Percentiles rank a stretch among this genome's conserved stretches.
phyloP scores from a whole-genome alignment of 2,797 vertebrate genomes.

The Hybognathus amarus region DNA sequence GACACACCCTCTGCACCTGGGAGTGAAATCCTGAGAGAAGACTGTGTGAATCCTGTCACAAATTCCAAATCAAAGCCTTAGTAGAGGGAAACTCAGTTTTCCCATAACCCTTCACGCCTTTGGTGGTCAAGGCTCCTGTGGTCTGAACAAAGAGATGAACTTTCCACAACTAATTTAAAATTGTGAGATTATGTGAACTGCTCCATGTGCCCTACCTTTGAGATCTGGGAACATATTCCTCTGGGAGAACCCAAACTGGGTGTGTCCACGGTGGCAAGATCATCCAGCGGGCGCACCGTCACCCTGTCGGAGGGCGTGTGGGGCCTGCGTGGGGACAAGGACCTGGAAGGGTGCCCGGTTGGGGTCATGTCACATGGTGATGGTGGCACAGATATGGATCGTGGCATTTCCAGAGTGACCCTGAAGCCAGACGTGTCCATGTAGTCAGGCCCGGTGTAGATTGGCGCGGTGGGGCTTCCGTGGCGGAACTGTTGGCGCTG shows the following conservation, averaged over 20 bases:
- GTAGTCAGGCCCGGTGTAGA: constrained; percentile 83
- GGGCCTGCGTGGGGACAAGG: constrained; percentile 84
- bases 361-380: constrained; percentile 92
- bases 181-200: constrained; percentile 12
- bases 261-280: constrained; percentile 79
- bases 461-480: constrained; percentile 90
- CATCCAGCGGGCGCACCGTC: constrained; percentile 87
- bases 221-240: constrained; percentile 78
- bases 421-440: constrained; percentile 85
- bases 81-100: constrained; percentile 61
- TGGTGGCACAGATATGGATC: constrained; percentile 92
- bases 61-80: constrained; percentile 65
- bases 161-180: constrained; percentile 54
- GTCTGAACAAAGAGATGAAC: constrained; percentile 22
- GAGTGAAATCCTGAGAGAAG: constrained; percentile 67
- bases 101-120: constrained; percentile 64
- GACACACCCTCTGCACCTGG: constrained; percentile 69
- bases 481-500: constrained; percentile 97
- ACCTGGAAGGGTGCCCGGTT: constrained; percentile 77
- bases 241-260: constrained; percentile 86
- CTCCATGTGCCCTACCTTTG: constrained; percentile 79
- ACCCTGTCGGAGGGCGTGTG: constrained; percentile 95
- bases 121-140: constrained; percentile 51
- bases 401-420: constrained; percentile 91
- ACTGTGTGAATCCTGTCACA: constrained; percentile 70